A percentile compares a stretch with the other conserved stretches of the same genome.
phyloP scores from a whole-genome alignment of 2,113 vertebrate genomes.

The Andinoacara biseriatus region DNA sequence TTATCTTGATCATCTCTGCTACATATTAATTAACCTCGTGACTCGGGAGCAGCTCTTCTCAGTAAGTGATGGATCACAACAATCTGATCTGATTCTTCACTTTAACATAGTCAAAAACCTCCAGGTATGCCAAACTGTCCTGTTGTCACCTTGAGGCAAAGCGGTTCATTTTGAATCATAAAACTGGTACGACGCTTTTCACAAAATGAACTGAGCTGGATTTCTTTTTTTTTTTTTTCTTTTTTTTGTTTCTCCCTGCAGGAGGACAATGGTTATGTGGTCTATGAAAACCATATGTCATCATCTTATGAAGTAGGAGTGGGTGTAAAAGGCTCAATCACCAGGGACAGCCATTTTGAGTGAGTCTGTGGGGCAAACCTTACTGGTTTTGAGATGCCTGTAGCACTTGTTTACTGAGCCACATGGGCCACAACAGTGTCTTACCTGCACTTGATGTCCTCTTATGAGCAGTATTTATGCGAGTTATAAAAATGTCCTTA shows the following conservation, averaged over 20 bases:
- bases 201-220: not conserved
- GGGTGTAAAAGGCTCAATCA: slow-evolving; percentile 77
- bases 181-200: not conserved
- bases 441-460: not conserved
- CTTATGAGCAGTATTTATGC: no score
- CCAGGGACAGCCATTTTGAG: slow-evolving; percentile 81
- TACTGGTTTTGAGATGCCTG: not conserved
- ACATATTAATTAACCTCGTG: no score
- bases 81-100: not conserved
- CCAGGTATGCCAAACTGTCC: not conserved
- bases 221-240: no score
- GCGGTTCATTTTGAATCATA: not conserved
- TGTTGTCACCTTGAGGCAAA: not conserved
- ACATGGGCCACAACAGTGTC: not conserved
- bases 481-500: no score
- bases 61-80: not conserved
- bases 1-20: not conserved
- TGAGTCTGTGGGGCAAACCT: slow-evolving; percentile 36
- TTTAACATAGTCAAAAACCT: not conserved
- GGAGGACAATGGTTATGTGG: slow-evolving; percentile 62
- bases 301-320: slow-evolving; percentile 75
- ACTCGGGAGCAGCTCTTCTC: no score
- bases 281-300: slow-evolving; percentile 79
- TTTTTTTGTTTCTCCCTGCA: slow-evolving; percentile 19
- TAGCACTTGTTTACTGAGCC: no score